Conservation (phyloP, 2,113 vertebrate genomes). For the Ramphastos sulfuratus region DNA sequence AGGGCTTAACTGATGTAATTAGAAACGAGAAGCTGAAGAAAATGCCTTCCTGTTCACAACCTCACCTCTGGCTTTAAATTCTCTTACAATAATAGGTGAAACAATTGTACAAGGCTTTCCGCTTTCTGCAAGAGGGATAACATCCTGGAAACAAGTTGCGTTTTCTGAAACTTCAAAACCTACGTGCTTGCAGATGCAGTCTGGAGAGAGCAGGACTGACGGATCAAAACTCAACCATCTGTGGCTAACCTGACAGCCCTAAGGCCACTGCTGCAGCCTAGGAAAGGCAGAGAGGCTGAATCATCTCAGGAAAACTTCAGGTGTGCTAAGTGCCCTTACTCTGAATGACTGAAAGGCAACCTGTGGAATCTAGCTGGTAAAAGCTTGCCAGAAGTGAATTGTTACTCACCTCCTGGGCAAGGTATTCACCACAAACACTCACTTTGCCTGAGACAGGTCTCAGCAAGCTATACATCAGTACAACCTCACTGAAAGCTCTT, state of each 20-base stretch:
- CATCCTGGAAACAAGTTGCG: not conserved
- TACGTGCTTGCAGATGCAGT: rapidly evolving
- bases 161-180: not conserved
- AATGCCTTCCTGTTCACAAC: conserved; percentile 48
- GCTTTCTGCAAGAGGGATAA: not conserved
- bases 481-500: not conserved
- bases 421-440: not conserved
- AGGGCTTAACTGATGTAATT: conserved; percentile 69
- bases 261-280: not conserved
- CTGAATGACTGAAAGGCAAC: not conserved
- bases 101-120: conserved; percentile 43
- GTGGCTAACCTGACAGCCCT: not conserved
- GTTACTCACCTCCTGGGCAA: not conserved
- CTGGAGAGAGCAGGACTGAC: not conserved
- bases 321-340: not conserved
- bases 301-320: not conserved
- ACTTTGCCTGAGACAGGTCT: rapidly evolving
- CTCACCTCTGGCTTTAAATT: conserved; percentile 45
- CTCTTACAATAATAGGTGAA: conserved; percentile 37
- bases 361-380: rapidly evolving
- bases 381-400: not conserved
- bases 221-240: not conserved
- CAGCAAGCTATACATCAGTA: not conserved
- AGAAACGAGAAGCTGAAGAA: conserved; percentile 71
- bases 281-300: not conserved